phyloP scores from a whole-genome alignment of 2,888 invertebrate species.

The Tachina fera region DNA sequence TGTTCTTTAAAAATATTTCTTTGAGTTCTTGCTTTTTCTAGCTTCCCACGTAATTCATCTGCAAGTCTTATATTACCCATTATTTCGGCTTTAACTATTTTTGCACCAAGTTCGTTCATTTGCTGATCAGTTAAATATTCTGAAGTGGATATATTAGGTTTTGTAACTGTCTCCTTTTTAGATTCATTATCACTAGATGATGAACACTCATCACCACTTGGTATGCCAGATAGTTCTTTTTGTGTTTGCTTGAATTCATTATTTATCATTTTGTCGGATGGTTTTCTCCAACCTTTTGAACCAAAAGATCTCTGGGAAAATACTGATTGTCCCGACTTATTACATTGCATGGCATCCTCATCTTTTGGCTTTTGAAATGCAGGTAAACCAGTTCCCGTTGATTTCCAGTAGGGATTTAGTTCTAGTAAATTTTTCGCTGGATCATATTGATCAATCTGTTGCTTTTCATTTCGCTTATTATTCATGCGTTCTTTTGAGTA shows the following conservation, averaged over 20 bases:
- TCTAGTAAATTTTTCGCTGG: slow-evolving; percentile 90
- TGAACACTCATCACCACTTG: slow-evolving; percentile 40
- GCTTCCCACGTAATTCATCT: slow-evolving; percentile 88
- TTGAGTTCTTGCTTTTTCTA: slow-evolving; percentile 87
- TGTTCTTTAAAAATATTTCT: slow-evolving; percentile 74
- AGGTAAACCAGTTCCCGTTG: slow-evolving; percentile 94
- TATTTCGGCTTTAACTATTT: slow-evolving; percentile 96
- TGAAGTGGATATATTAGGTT: slow-evolving; percentile 51
- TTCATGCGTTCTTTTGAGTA: slow-evolving; percentile 83
- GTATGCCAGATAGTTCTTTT: slow-evolving; percentile 19
- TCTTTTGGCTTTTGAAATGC: slow-evolving; percentile 81
- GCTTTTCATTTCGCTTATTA: slow-evolving; percentile 83
- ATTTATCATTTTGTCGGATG: slow-evolving; percentile 67
- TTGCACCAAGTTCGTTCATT: slow-evolving; percentile 95
- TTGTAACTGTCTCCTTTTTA: slow-evolving; percentile 39
- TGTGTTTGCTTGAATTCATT: slow-evolving; percentile 46
- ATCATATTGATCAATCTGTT: slow-evolving; percentile 86
- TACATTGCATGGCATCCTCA: slow-evolving; percentile 76
- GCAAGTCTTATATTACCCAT: slow-evolving; percentile 91
- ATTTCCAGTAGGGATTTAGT: slow-evolving; percentile 96
- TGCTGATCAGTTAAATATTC: slow-evolving; percentile 89
- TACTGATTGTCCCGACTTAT: neutral
- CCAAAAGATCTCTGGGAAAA: slow-evolving; percentile 9
- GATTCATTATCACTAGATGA: slow-evolving; percentile 54
- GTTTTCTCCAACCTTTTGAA: slow-evolving; percentile 65